Evolutionary conservation across 2,888 invertebrate genomes (phyloP).

Genomic region (Schrankia costaestrigalis): DNA sequence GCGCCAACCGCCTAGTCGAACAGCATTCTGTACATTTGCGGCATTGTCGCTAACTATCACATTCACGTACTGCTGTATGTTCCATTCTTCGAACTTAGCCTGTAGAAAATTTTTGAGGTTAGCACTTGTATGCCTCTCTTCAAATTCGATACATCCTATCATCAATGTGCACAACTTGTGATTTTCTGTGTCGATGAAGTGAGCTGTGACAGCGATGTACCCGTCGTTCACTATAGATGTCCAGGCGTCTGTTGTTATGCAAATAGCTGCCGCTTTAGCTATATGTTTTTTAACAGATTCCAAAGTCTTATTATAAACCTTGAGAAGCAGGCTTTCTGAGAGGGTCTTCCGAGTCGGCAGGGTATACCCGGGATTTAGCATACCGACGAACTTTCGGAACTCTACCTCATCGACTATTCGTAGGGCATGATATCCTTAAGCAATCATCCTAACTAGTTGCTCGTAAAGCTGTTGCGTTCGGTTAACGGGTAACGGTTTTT

Average conservation of each 20-base stretch:
- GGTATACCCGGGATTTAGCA: not conserved
- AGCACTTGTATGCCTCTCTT: not conserved
- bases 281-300: constrained; percentile 5
- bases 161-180: not conserved
- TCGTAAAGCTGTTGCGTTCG: constrained; percentile 6
- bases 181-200: not conserved
- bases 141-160: not conserved
- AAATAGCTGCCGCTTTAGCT: constrained; percentile 11
- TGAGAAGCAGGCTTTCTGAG: not conserved
- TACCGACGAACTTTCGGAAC: constrained; percentile 12
- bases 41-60: not conserved
- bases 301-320: not conserved
- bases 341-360: not conserved
- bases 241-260: constrained; percentile 11
- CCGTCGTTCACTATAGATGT: not conserved
- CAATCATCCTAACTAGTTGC: constrained; percentile 13
- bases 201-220: no score
- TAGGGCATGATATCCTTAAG: constrained; percentile 18
- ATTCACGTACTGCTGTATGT: not conserved
- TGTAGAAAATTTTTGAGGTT: not conserved
- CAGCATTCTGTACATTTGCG: constrained; percentile 4
- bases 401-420: constrained; percentile 14
- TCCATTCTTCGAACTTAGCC: not conserved
- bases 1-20: constrained; percentile 9
- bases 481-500: constrained; percentile 3